Evolutionary conservation across 2,113 vertebrate species (phyloP), one percentile per base, ranked within the genome.

Genomic region (Platichthys stellatus): DNA sequence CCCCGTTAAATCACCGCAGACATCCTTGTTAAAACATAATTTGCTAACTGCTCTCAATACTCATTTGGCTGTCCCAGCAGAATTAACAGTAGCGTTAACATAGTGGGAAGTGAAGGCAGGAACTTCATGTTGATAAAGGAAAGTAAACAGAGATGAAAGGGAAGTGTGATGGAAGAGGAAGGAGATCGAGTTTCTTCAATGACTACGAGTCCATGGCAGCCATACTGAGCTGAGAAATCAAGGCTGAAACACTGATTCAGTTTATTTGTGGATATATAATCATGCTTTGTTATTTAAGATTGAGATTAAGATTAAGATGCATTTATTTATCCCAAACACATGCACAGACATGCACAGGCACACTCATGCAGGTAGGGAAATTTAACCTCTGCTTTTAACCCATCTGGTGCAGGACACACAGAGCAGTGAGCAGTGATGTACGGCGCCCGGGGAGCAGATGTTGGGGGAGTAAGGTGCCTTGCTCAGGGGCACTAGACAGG

Each of bases 1-100:
- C 43, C 61, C 81, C 65, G 77, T 89, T 91, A 90, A 66, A 88
- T 81, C 83, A 80, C 81, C 74, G 38, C 85, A 80, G 83, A 80
- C 84, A 72, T 74, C 69, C 83, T 87, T 83, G 83, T 91, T 88
- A 92, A 87, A 89, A 84, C 51, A 76, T 82, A 59, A 90, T 90
- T 90, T 76, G 67, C 86, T 88, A 84, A 91, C 91, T 91, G 72
- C 76, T 86, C 78, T 85, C 83, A 58, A 82, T 81, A 86, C 64
- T 86, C 57, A 80, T 88, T 85, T 38, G 21, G 60, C 65, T 69
- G 72, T 84, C 81, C 75, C 77, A 35, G 69, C 66, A 85, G 83
- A 74, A 90, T 88, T 89, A 86, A 85, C 69, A 47, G 84, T 54
- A 54, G 10, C 51, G n/a, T 54, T 21, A 54, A 54, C 51, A 54